A percentile compares a stretch with the other conserved stretches of the same genome.
Conservation (phyloP, 2,888 invertebrate species). For the Digitonthophagus gazella region DNA sequence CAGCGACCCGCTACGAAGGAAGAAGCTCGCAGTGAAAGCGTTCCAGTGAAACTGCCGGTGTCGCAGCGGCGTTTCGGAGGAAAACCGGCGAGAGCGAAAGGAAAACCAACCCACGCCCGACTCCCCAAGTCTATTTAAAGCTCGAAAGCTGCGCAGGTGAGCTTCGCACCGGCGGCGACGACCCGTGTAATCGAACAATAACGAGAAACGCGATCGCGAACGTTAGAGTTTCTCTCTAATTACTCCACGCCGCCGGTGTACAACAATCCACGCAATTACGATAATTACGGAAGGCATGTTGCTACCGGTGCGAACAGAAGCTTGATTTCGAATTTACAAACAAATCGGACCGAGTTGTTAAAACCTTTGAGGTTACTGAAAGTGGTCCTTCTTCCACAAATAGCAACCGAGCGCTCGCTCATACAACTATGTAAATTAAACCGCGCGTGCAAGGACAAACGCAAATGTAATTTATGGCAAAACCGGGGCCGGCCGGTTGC, state of each 20-base stretch:
- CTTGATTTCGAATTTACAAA: too few relatives aligned
- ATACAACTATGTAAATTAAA: background rate
- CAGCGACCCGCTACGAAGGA: slow-evolving; percentile 36
- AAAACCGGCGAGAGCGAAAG: background rate
- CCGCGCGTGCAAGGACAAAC: background rate
- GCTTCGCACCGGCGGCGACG: background rate
- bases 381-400: background rate
- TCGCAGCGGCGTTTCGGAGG: slow-evolving; percentile 4
- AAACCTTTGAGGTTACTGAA: background rate
- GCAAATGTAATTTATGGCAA: background rate
- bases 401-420: background rate
- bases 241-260: too few relatives aligned
- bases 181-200: background rate
- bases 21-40: slow-evolving; percentile 37
- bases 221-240: background rate
- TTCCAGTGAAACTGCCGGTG: slow-evolving; percentile 18
- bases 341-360: too few relatives aligned
- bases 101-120: background rate
- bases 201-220: background rate
- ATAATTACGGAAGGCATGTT: too few relatives aligned
- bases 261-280: too few relatives aligned
- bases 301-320: too few relatives aligned
- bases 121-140: background rate
- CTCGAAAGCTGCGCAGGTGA: background rate
- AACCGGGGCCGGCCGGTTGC: background rate